A percentile compares a stretch with the other conserved stretches of the same genome.
These are phyloP conservation scores for Recurvirostra avosetta DNA, from an alignment of 2,113 vertebrate genomes.

Conservation along the genomic window DNA sequence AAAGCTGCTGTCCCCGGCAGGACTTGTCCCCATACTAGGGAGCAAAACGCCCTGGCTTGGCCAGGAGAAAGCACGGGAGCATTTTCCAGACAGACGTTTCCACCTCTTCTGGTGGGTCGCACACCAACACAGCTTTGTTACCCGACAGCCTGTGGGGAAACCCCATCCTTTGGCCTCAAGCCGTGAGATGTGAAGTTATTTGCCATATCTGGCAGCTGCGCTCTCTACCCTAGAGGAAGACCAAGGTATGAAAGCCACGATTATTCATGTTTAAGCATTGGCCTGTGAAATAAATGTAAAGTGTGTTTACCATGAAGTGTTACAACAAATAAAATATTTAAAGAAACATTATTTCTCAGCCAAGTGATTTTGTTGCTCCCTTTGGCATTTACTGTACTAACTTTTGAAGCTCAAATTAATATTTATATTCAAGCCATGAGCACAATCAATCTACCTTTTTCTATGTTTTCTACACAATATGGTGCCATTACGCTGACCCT, in stretches of 20 bases:
- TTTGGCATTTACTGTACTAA: background rate
- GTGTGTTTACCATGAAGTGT: background rate
- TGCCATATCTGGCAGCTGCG: background rate
- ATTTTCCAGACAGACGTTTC: background rate
- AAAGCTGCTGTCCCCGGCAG: background rate
- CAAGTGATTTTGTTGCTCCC: background rate
- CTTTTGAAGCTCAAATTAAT: background rate
- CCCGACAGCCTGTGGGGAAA: background rate
- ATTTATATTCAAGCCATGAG: background rate
- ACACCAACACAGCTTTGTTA: fast-evolving
- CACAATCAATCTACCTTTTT: background rate
- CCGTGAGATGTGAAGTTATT: background rate
- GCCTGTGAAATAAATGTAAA: background rate
- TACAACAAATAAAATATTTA: conserved; percentile 7
- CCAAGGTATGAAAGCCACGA: background rate
- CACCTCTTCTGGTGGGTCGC: background rate
- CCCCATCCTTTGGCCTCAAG: background rate
- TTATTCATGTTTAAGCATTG: background rate
- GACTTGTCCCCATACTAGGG: background rate
- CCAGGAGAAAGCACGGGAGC: fast-evolving
- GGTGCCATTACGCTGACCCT: background rate
- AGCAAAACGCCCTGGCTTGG: background rate
- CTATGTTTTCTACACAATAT: background rate
- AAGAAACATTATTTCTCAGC: background rate
- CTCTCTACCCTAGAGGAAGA: background rate